These are phyloP conservation scores for Cepphus grylle DNA, from an alignment of 2,113 vertebrate genomes.

Conservation along the genomic window DNA sequence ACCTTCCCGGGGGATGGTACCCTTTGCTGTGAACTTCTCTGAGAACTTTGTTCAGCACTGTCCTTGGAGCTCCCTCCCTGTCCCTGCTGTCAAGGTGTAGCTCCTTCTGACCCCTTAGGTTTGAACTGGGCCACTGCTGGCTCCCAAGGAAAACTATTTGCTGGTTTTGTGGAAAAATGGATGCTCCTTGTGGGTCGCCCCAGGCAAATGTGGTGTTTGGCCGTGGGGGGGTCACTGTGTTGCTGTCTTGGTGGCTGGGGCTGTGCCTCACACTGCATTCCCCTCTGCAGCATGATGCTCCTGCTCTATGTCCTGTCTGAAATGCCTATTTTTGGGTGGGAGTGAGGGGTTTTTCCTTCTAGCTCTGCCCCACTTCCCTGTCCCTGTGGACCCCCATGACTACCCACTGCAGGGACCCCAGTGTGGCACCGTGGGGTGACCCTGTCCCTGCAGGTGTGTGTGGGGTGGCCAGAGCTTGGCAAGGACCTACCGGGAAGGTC, in stretches of 20 bases:
- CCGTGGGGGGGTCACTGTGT: not conserved
- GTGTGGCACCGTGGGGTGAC: rapidly evolving
- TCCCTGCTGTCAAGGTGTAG: rapidly evolving
- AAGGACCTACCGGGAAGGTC: not conserved
- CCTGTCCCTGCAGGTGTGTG: rapidly evolving
- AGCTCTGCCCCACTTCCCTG: not conserved
- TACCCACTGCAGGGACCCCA: rapidly evolving
- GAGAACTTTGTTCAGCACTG: rapidly evolving
- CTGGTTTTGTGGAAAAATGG: not conserved
- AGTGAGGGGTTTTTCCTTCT: not conserved
- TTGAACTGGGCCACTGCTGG: not conserved
- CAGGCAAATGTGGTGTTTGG: rapidly evolving
- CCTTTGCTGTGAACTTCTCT: rapidly evolving
- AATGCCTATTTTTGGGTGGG: rapidly evolving
- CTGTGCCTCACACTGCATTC: not conserved
- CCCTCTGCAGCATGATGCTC: rapidly evolving
- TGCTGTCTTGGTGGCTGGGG: rapidly evolving
- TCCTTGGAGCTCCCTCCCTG: not conserved
- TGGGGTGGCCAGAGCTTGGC: not conserved
- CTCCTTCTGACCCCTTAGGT: rapidly evolving
- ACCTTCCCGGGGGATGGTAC: rapidly evolving
- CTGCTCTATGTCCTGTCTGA: not conserved
- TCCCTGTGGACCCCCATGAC: rapidly evolving
- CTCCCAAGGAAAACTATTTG: rapidly evolving
- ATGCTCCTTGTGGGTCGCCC: rapidly evolving